Evolutionary conservation across 2,797 vertebrate genomes (phyloP), one percentile per base, ranked within the genome.

Genomic region (Argyrosomus regius): DNA sequence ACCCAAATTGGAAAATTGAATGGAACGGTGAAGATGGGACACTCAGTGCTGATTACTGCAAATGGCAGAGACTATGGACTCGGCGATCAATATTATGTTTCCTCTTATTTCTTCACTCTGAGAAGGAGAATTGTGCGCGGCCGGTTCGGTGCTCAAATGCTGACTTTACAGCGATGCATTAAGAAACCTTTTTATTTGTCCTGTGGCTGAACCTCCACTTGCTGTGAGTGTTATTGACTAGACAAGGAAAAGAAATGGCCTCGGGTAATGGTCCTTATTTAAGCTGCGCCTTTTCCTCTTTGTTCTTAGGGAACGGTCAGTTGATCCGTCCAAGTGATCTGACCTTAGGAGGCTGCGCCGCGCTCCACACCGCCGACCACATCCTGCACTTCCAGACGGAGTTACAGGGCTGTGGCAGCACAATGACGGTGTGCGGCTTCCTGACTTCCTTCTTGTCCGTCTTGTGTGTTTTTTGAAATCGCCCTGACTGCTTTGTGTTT

Each of bases 271-370:
- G 68, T 50, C 26, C 71, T 35, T 13, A 57, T 78, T 67, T 54
- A 80, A 77, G 31, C 54, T 65, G 26, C 39, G 16, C 24, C 2
- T 70, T 69, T 22, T 41, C 11, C 20, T 56, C 59, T 78, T 35
- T 78, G 28, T 75, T 82, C 72, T 58, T 20, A 94, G 93, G 93
- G 5, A 95, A 89, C 9, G 80, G 89, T 48, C 83, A 89, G 86
- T 16, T 81, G 56, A 90, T 95, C 82, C 78, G 10, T 1, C 77
- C 92, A 0, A 67, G 78, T 12, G 92, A 93, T 71, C 77, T 95
- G 63, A 92, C 89, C 9, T 58, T 95, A 62, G 93, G 93, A 72
- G 93, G 87, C 77, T 96, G 95, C 45, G 6, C 57, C 0, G 85
- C 75, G 0, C 50, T 72, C 0, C 46, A 81, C 24, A 0, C 13